A percentile compares a stretch with the other conserved stretches of the same genome.
Evolutionary conservation across 1,140 invertebrate genomes (phyloP).

Genomic region (Drosophila equinoxialis): DNA sequence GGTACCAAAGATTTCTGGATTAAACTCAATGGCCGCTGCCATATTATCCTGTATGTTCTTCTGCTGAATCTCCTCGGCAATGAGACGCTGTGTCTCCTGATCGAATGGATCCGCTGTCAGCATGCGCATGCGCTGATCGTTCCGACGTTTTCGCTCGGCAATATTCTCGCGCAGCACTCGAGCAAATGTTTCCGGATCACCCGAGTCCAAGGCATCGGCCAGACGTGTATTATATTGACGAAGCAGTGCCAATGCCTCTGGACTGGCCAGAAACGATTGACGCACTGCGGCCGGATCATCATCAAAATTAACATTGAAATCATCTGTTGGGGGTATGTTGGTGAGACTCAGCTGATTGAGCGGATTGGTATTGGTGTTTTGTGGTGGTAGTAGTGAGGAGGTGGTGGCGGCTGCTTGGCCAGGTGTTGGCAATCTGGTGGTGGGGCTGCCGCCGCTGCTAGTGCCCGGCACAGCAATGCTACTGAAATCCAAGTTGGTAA

Average conservation of each 20-base stretch:
- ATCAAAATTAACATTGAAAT: constrained; percentile 83
- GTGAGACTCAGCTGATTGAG: constrained; percentile 53
- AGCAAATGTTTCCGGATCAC: constrained; percentile 92
- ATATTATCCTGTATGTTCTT: constrained; percentile 99
- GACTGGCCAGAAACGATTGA: constrained; percentile 95
- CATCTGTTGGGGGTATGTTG: constrained; percentile 74
- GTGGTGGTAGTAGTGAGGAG: no score
- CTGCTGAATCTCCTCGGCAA: constrained; percentile 97
- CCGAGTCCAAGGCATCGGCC: constrained; percentile 94
- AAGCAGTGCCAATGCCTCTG: constrained; percentile 94
- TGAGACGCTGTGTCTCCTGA: constrained; percentile 95
- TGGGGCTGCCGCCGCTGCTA: constrained; percentile 65
- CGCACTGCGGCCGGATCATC: constrained; percentile 95
- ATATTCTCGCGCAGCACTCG: constrained; percentile 92
- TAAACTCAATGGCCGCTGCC: constrained; percentile 99
- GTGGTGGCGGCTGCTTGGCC: not conserved
- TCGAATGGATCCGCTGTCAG: constrained; percentile 96
- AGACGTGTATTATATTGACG: constrained; percentile 97
- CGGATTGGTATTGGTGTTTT: constrained; percentile 75
- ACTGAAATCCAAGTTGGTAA: constrained; percentile 90
- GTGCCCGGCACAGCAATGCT: constrained; percentile 90
- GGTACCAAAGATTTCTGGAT: constrained; percentile 98
- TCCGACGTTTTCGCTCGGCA: constrained; percentile 89
- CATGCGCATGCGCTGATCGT: constrained; percentile 93
- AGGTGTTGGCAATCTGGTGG: constrained; percentile 25